These are phyloP conservation scores for Catharus ustulatus DNA, from an alignment of 2,797 vertebrate genomes.

Conservation along the genomic window DNA sequence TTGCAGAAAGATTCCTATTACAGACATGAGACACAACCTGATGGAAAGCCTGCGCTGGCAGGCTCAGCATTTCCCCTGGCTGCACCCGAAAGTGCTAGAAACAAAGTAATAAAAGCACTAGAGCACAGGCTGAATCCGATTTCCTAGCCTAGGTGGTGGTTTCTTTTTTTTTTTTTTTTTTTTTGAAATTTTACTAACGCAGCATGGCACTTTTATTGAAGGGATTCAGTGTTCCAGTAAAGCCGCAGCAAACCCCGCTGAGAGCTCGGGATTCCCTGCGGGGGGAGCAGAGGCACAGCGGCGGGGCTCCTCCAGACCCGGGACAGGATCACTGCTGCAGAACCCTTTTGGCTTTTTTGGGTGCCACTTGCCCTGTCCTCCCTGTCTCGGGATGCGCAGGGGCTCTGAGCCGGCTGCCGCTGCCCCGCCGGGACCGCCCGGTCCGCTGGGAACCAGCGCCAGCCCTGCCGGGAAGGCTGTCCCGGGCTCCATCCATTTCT, in stretches of 20 bases:
- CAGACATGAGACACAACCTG: neutral
- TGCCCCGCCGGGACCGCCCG: too few species aligned
- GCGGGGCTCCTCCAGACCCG: too few species aligned
- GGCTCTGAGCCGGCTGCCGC: neutral
- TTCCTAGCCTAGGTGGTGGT: neutral
- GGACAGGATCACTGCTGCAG: neutral
- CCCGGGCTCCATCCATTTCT: too few species aligned
- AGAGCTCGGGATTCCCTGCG: rapidly evolving
- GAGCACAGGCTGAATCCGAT: rapidly evolving
- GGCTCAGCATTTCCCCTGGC: neutral
- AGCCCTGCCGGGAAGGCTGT: too few species aligned
- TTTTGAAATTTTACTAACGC: neutral
- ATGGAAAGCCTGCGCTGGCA: neutral
- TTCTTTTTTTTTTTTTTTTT: too few species aligned
- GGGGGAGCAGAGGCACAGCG: neutral
- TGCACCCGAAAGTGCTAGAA: neutral
- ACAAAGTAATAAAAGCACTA: neutral
- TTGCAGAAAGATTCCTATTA: neutral
- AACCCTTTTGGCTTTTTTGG: rapidly evolving
- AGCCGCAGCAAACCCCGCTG: rapidly evolving
- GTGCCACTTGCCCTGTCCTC: neutral
- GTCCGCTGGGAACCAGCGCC: neutral
- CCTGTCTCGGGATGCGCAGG: rapidly evolving
- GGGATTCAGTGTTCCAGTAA: too few species aligned
- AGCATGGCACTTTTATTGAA: rapidly evolving